A percentile compares a stretch with the other conserved stretches of the same genome.
These are phyloP conservation scores for Argopecten irradians DNA, from an alignment of 1,140 invertebrate genomes.

Conservation along the genomic window DNA sequence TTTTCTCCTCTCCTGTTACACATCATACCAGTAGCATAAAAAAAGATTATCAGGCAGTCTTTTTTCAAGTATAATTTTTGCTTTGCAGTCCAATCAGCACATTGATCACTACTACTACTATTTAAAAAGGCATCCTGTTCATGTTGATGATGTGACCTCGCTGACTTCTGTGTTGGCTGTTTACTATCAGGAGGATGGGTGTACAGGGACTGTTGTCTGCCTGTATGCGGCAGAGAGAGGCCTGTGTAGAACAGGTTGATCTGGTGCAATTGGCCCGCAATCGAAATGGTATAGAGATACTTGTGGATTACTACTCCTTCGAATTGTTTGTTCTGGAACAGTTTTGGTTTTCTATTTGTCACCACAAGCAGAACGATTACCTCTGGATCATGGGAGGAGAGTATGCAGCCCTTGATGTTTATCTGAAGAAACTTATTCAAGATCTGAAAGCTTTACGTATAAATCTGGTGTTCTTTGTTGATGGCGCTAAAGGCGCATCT, in stretches of 20 bases:
- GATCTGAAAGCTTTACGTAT: conserved; percentile 66
- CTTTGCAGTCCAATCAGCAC: too few relatives aligned
- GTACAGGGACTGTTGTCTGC: conserved; percentile 63
- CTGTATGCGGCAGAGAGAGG: conserved; percentile 56
- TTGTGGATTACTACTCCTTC: conserved; percentile 72
- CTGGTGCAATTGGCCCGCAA: conserved; percentile 63
- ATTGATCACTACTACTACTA: neutral
- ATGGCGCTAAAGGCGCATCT: conserved; percentile 68
- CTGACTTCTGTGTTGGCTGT: conserved; percentile 11
- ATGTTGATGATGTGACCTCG: neutral
- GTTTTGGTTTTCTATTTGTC: conserved; percentile 63
- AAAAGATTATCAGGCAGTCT: too few relatives aligned
- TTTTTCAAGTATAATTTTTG: too few relatives aligned
- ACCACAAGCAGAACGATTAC: conserved; percentile 62
- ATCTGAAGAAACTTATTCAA: conserved; percentile 63
- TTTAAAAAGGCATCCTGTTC: neutral
- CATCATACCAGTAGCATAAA: too few relatives aligned
- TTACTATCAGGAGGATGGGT: conserved; percentile 62
- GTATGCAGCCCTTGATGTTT: conserved; percentile 63
- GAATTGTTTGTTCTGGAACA: conserved; percentile 61
- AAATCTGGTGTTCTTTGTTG: conserved; percentile 67
- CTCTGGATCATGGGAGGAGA: conserved; percentile 69
- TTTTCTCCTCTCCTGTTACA: too few relatives aligned
- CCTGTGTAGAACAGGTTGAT: conserved; percentile 63
- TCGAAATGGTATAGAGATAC: conserved; percentile 67